phyloP scores from a whole-genome alignment of 2,797 vertebrate genomes.

The Alcedo quadribrachys region DNA sequence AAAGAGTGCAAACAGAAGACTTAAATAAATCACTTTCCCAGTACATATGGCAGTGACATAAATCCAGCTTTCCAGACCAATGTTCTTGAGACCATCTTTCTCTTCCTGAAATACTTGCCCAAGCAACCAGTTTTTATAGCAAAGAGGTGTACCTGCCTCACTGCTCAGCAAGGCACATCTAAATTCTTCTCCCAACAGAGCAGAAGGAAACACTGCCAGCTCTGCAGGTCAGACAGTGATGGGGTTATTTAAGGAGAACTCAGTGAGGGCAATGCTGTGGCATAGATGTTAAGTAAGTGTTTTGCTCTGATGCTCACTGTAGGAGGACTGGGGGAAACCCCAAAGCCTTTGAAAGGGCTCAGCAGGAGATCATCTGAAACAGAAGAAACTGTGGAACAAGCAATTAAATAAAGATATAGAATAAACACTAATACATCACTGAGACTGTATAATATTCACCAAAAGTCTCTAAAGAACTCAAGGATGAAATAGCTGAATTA shows the following conservation, averaged over 20 bases:
- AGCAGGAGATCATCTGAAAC: not conserved
- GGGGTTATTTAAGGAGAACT: constrained; percentile 2
- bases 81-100: not conserved
- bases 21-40: not conserved
- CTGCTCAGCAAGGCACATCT: not conserved
- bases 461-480: not conserved
- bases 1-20: not conserved
- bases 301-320: not conserved
- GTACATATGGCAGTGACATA: not conserved
- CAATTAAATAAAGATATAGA: not conserved
- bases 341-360: not conserved
- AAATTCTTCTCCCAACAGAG: not conserved
- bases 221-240: not conserved
- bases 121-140: not conserved
- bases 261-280: not conserved
- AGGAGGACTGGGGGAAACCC: not conserved
- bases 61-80: not conserved
- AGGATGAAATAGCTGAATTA: not conserved
- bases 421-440: not conserved
- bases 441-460: not conserved
- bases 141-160: not conserved
- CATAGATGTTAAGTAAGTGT: not conserved
- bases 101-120: not conserved
- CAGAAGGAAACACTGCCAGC: not conserved
- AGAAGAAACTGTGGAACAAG: not conserved